A percentile compares a stretch with the other conserved stretches of the same genome.
phyloP scores from a whole-genome alignment of 2,113 vertebrate species.

The Sceloporus tristichus region DNA sequence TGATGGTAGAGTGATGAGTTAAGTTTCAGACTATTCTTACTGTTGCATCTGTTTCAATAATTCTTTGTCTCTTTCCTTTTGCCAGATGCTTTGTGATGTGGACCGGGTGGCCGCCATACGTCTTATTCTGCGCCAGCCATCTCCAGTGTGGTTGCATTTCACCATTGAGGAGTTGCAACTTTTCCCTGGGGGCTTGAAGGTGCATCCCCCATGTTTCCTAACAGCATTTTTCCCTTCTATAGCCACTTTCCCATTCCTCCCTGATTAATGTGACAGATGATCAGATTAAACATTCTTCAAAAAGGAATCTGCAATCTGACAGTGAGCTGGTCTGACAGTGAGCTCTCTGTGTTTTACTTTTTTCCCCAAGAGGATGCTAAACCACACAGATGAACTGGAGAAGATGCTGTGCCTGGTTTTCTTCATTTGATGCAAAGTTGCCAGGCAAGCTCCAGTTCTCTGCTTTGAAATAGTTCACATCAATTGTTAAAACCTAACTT shows the following conservation, averaged over 20 bases:
- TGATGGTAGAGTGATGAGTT: not conserved
- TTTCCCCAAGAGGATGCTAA: not conserved
- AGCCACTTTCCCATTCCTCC: not conserved
- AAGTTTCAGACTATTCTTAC: not conserved
- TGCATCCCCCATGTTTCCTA: not conserved
- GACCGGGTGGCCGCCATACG: constrained; percentile 29
- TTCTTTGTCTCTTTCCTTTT: not conserved
- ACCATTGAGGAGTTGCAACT: constrained; percentile 35
- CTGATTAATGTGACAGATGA: not conserved
- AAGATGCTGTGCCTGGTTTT: not conserved
- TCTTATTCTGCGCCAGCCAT: constrained; percentile 35
- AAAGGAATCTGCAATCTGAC: not conserved
- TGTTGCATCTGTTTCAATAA: not conserved
- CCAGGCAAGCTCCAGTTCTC: not conserved
- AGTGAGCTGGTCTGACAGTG: not conserved
- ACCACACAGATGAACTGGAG: not conserved
- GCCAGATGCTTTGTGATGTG: constrained; percentile 42
- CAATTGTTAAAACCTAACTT: too few species aligned
- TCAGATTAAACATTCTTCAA: not conserved
- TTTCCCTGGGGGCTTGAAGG: constrained; percentile 23
- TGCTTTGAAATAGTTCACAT: not conserved
- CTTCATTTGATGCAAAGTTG: not conserved
- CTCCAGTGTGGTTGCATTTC: constrained; percentile 42
- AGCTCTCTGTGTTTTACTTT: not conserved
- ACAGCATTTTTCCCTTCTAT: not conserved